Evolutionary conservation across 1,140 invertebrate genomes (phyloP).

Genomic region (Eueides isabella): DNA sequence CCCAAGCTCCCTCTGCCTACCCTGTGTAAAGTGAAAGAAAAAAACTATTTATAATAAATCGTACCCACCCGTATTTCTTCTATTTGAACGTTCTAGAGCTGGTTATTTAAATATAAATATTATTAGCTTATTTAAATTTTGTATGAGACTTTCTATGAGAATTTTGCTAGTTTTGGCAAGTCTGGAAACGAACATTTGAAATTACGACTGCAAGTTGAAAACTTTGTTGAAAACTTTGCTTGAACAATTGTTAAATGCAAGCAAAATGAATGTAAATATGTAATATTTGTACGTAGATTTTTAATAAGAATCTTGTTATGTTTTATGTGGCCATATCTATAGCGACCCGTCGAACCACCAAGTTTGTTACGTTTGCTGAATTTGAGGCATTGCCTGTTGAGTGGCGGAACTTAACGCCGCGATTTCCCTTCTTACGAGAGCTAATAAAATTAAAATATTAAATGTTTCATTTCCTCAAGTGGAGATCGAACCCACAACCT

Average conservation of each 20-base stretch:
- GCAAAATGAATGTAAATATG: neutral
- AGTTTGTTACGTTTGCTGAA: too few relatives aligned
- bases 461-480: too few relatives aligned
- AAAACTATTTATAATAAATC: too few relatives aligned
- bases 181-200: neutral
- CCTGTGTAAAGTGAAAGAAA: too few relatives aligned
- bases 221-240: neutral
- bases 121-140: neutral
- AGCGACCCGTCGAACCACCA: too few relatives aligned
- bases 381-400: too few relatives aligned
- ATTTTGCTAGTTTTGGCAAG: conserved; percentile 1
- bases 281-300: neutral
- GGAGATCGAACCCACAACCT: too few relatives aligned
- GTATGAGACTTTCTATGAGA: neutral
- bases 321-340: neutral
- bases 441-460: too few relatives aligned
- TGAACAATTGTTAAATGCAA: conserved; percentile 2
- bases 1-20: too few relatives aligned
- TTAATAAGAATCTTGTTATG: neutral
- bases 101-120: neutral
- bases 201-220: conserved; percentile 7
- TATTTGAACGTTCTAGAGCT: neutral
- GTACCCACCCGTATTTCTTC: too few relatives aligned
- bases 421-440: too few relatives aligned
- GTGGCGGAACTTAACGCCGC: too few relatives aligned